Percentiles rank a stretch among this genome's conserved stretches.
phyloP scores from a whole-genome alignment of 2,113 vertebrate species.

The Gasterosteus nipponicus region DNA sequence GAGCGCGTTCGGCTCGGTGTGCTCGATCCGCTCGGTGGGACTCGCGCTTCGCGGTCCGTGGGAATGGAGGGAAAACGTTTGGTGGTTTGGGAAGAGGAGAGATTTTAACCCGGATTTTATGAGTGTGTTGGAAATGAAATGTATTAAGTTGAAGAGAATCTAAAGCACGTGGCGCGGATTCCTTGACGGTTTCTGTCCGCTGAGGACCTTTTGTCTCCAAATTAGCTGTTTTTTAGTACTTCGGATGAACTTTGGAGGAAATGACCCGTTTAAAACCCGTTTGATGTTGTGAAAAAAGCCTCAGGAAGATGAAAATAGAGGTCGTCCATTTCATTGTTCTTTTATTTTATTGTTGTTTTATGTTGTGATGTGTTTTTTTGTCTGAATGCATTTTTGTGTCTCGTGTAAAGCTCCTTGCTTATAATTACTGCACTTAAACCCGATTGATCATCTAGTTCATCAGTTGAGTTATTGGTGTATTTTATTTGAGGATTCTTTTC shows the following conservation, averaged over 20 bases:
- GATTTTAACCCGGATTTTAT: no score
- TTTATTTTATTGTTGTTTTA: not conserved
- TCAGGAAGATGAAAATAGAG: not conserved
- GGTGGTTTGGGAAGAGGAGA: not conserved
- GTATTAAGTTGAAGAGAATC: rapidly evolving
- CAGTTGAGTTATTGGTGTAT: not conserved
- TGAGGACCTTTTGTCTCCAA: not conserved
- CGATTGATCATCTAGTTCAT: not conserved
- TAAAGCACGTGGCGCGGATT: not conserved
- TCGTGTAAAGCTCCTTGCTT: not conserved
- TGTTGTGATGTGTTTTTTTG: not conserved
- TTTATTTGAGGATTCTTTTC: not conserved
- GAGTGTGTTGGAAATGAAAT: not conserved
- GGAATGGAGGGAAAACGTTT: not conserved
- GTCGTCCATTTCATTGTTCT: not conserved
- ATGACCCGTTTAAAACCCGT: not conserved
- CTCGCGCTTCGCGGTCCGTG: not conserved
- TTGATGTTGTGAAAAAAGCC: not conserved
- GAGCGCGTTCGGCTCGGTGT: conserved; percentile 58
- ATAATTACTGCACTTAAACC: not conserved
- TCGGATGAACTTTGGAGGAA: not conserved
- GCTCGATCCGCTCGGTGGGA: conserved; percentile 23
- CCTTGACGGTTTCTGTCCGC: not conserved
- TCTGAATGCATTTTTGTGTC: not conserved
- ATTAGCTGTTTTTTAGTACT: not conserved